Evolutionary conservation across 2,888 invertebrate genomes (phyloP), one percentile per base, ranked within the genome.

Genomic region (Diarsia mendica): DNA sequence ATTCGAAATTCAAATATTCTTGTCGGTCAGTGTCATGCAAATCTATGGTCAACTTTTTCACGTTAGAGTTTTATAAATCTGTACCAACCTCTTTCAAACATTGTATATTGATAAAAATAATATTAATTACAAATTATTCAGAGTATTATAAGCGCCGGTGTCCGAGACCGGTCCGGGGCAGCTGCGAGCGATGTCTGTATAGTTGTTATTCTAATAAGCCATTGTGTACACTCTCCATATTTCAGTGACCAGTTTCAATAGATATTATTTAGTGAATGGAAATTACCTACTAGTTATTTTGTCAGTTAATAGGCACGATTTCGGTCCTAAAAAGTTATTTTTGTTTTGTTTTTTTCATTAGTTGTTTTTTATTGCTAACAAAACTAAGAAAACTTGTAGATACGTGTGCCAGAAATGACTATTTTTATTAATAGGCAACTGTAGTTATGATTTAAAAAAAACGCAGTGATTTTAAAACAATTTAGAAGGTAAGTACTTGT

Each of bases 91-190:
- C 64, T 70, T 72, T 68, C n/a, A 53, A 53, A 64, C 10, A 64
- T 80, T 67, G 55, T 74, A 65, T 23, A 77, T 83, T 77, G 77
- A 80, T 80, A 66, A 80, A 60, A 83, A 81, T 83, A 83, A 77
- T 77, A 84, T 72, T 84, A 83, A 81, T 84, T 77, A 81, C 72
- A 78, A 76, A 80, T 82, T 70, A 86, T 80, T 84, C 76, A 77
- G 72, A 72, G 75, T 67, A 84, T 67, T 66, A 66, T 71, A 60
- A 61, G 48, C 75, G 75, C 75, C 75, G 82, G 71, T 84, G 79
- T 69, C 63, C 77, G 65, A 75, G 92, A 94, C 94, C 93, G 94
- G 94, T 94, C 92, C 92, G 85, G 94, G 85, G 94, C 95, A 95
- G 95, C 94, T 95, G 94, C 86, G 88, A 72, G 75, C 85, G 82